These are phyloP conservation scores for Drosophila kanapiae DNA, from an alignment of 1,140 invertebrate species.

Conservation along the genomic window DNA sequence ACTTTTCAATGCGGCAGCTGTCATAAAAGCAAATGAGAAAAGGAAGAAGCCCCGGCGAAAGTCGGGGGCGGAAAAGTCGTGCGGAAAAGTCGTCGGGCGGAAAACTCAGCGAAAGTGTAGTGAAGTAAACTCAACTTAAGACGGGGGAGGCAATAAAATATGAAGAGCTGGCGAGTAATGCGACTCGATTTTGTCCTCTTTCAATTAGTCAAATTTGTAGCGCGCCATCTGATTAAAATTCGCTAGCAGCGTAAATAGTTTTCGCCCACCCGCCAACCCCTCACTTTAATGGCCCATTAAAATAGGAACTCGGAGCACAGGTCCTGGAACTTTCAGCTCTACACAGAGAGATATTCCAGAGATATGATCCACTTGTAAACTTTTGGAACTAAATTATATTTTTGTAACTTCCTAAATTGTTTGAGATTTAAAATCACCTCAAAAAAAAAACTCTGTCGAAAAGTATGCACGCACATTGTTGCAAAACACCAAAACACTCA, in stretches of 20 bases:
- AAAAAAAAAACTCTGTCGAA: no score
- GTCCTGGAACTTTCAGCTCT: no score
- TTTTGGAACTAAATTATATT: no score
- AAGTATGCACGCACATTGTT: no score
- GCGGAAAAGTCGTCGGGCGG: slow-evolving; percentile 1
- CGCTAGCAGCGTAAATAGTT: slow-evolving; percentile 29
- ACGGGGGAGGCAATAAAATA: slow-evolving; percentile 30
- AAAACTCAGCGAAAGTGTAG: background rate
- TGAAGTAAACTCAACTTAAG: slow-evolving; percentile 3
- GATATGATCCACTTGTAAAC: no score
- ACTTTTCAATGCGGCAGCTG: slow-evolving; percentile 59
- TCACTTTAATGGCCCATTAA: slow-evolving; percentile 22
- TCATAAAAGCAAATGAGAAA: slow-evolving; percentile 65
- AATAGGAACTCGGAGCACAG: no score
- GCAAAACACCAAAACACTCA: no score
- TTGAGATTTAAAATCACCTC: no score
- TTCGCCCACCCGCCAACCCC: background rate
- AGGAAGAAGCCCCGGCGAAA: slow-evolving; percentile 17
- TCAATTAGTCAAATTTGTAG: slow-evolving; percentile 62
- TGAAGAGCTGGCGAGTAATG: slow-evolving; percentile 23
- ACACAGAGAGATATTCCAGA: no score
- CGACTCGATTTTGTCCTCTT: slow-evolving; percentile 27
- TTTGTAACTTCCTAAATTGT: no score
- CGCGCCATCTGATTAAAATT: slow-evolving; percentile 46
- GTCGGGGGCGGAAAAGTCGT: no score